A percentile compares a stretch with the other conserved stretches of the same genome.
Conservation (phyloP, 2,113 vertebrate genomes). For the Oxyura jamaicensis region DNA sequence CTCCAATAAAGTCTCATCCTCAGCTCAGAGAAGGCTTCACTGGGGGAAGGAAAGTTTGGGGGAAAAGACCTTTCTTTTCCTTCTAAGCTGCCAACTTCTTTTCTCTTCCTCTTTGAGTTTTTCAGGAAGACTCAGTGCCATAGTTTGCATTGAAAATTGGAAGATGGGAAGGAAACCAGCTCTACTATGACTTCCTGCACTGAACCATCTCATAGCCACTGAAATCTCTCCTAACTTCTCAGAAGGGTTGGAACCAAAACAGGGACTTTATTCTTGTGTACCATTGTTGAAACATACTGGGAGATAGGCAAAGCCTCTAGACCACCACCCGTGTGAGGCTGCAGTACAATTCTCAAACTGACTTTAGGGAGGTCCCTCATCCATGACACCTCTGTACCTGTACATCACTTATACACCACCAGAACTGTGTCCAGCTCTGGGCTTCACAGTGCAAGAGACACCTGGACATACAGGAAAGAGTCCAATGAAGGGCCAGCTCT, state of each 20-base stretch:
- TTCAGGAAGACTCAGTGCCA: neutral
- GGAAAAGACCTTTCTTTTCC: neutral
- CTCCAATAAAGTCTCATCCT: neutral
- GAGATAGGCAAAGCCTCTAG: neutral
- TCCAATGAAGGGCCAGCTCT: too few relatives aligned
- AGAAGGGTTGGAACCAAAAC: neutral
- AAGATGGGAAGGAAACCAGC: neutral
- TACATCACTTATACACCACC: neutral
- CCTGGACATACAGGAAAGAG: too few relatives aligned
- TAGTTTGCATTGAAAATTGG: neutral
- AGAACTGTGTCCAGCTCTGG: neutral
- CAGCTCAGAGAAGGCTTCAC: neutral
- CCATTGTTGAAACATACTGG: neutral
- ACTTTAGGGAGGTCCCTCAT: neutral
- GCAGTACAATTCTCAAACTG: neutral
- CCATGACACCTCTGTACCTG: neutral
- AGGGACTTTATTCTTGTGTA: neutral
- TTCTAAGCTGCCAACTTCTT: neutral
- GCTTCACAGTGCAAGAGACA: too few relatives aligned
- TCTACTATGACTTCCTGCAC: neutral
- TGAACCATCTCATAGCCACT: neutral
- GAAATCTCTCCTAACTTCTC: neutral
- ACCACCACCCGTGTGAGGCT: accelerated
- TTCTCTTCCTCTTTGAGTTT: neutral
- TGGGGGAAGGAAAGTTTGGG: neutral